These are phyloP conservation scores for Sphaeramia orbicularis DNA, from an alignment of 2,797 vertebrate species.

Conservation along the genomic window DNA sequence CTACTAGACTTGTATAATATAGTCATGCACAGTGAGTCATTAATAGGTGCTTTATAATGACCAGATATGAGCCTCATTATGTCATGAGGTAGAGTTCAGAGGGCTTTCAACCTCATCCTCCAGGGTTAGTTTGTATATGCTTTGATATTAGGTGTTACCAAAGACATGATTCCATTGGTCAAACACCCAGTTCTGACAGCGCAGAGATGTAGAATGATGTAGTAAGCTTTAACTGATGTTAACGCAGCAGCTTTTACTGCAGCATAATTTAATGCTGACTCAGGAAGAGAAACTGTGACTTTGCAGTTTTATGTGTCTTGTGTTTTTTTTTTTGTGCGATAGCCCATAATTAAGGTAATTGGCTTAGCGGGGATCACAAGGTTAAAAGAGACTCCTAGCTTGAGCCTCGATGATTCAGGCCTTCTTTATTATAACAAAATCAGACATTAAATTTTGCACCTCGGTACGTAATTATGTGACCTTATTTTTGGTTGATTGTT, in stretches of 20 bases:
- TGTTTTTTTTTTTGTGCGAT: background rate
- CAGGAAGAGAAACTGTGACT: background rate
- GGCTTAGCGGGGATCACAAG: slow-evolving; percentile 8
- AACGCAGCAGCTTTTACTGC: too few relatives aligned
- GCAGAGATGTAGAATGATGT: background rate
- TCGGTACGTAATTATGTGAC: background rate
- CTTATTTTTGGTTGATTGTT: slow-evolving; percentile 1
- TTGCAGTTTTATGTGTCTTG: background rate
- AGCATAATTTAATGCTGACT: background rate
- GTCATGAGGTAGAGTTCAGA: too few relatives aligned
- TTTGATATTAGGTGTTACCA: too few relatives aligned
- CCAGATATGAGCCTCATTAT: too few relatives aligned
- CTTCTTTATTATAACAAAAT: background rate
- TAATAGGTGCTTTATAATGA: too few relatives aligned
- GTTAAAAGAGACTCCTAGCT: slow-evolving; percentile 8
- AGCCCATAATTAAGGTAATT: slow-evolving; percentile 34
- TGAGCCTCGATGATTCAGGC: background rate
- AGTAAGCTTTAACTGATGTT: slow-evolving; percentile 11
- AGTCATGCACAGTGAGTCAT: too few relatives aligned
- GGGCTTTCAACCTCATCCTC: too few relatives aligned
- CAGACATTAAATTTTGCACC: slow-evolving; percentile 1
- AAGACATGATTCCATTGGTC: too few relatives aligned
- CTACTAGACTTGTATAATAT: too few relatives aligned
- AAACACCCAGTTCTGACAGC: background rate
- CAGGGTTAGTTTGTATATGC: too few relatives aligned